Evolutionary conservation across 1,140 invertebrate genomes (phyloP).

Genomic region (Drosophila murphyi): DNA sequence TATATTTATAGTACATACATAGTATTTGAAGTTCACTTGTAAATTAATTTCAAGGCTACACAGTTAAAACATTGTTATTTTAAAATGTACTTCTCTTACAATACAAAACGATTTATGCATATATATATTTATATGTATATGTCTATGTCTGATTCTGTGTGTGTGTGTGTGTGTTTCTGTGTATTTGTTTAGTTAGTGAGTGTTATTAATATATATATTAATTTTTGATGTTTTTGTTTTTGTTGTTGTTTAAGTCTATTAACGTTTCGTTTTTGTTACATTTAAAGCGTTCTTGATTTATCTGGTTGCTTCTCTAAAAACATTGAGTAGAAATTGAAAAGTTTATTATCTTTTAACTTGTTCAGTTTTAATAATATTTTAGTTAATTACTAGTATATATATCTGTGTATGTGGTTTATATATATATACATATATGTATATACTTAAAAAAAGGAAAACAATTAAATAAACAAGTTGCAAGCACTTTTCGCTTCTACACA

Average conservation of each 20-base stretch:
- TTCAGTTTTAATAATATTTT: constrained; percentile 30
- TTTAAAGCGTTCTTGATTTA: constrained; percentile 79
- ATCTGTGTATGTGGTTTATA: not conserved
- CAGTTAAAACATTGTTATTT: constrained; percentile 72
- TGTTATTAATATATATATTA: constrained; percentile 33
- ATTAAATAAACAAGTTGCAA: constrained; percentile 26
- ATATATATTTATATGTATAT: constrained; percentile 24
- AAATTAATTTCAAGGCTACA: constrained; percentile 78
- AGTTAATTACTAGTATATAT: constrained; percentile 49
- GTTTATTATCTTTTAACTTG: constrained; percentile 30
- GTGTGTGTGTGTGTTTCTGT: constrained; percentile 21
- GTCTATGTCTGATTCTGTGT: constrained; percentile 27
- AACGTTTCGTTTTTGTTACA: constrained; percentile 83
- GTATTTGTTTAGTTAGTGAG: constrained; percentile 36
- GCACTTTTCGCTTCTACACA: constrained; percentile 10
- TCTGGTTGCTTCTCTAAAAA: constrained; percentile 64
- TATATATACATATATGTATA: constrained; percentile 44
- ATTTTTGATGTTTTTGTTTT: constrained; percentile 42
- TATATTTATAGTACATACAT: constrained; percentile 48
- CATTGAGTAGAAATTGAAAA: constrained; percentile 74
- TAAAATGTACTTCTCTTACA: constrained; percentile 45
- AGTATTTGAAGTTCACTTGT: constrained; percentile 33
- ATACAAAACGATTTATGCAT: constrained; percentile 38
- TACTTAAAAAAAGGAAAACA: constrained; percentile 29
- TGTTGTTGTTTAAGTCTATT: constrained; percentile 71